Conservation (phyloP, 2,888 invertebrate species). For the Lepidocyrtinus sp. region DNA sequence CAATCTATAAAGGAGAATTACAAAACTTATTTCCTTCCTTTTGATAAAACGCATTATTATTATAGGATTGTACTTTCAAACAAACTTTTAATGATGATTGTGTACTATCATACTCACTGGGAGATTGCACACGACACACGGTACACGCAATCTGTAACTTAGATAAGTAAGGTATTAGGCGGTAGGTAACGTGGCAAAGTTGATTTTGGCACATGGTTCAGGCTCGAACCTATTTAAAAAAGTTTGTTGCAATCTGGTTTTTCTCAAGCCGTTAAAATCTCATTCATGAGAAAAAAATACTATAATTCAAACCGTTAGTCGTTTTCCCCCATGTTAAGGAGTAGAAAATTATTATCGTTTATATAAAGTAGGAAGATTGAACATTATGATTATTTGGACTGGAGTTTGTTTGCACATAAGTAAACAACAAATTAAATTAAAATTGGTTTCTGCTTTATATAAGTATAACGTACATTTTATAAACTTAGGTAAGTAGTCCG, state of each 20-base stretch:
- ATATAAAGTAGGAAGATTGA: background rate
- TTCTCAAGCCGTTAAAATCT: constrained; percentile 33
- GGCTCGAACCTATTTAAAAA: background rate
- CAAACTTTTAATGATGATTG: constrained; percentile 13
- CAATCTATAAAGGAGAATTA: background rate
- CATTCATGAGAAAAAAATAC: constrained; percentile 39
- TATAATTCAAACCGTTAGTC: constrained; percentile 34
- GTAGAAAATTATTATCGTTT: constrained; percentile 1
- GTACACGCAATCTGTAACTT: constrained; percentile 6
- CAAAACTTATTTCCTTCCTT: background rate
- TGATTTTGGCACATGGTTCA: constrained; percentile 10
- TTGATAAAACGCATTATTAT: constrained; percentile 6
- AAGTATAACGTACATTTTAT: background rate
- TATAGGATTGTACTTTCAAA: constrained; percentile 1
- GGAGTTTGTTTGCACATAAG: background rate
- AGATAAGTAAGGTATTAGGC: no score
- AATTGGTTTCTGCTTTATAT: background rate
- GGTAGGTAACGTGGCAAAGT: background rate
- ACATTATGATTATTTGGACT: background rate
- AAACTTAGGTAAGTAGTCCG: background rate
- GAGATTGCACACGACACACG: background rate
- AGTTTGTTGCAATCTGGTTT: constrained; percentile 31
- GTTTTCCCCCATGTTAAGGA: constrained; percentile 5
- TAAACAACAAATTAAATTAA: background rate
- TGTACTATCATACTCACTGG: background rate